Percentiles rank a stretch among this genome's conserved stretches.
phyloP scores from a whole-genome alignment of 1,140 invertebrate genomes.

The Camponotus pennsylvanicus region DNA sequence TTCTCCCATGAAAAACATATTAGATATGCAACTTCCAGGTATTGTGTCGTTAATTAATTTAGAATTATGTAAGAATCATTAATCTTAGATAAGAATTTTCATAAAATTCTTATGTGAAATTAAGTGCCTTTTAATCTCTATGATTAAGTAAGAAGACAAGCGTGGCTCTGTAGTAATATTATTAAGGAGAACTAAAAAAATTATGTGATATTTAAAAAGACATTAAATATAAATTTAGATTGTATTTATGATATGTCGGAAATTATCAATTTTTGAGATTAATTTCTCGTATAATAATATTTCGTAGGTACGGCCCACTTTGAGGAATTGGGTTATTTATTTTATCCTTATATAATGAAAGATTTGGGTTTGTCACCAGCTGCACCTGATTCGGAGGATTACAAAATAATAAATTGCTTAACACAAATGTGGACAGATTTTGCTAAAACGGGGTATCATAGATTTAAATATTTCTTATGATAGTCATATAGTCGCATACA shows the following conservation, averaged over 20 bases:
- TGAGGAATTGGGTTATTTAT: conserved; percentile 78
- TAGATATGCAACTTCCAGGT: conserved; percentile 56
- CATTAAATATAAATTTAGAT: no score
- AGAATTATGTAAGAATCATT: not conserved
- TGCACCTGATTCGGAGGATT: conserved; percentile 7
- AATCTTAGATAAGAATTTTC: no score
- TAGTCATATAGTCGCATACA: conserved; percentile 3
- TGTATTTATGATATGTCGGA: no score
- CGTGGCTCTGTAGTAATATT: no score
- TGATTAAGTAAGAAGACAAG: not conserved
- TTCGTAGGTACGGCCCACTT: conserved; percentile 74
- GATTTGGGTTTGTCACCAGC: not conserved
- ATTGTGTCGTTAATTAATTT: not conserved
- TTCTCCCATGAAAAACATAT: conserved; percentile 29
- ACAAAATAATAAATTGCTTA: conserved; percentile 75
- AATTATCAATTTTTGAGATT: no score
- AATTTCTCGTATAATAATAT: not conserved
- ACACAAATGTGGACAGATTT: conserved; percentile 76
- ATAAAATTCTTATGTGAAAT: no score
- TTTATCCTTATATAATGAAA: conserved; percentile 35
- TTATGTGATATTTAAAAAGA: no score
- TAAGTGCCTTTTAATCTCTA: not conserved
- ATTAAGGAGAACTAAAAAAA: no score
- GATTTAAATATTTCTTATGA: not conserved
- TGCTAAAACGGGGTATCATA: conserved; percentile 70